Conservation (phyloP, 2,888 invertebrate genomes). For the Caenorhabditis sp. region DNA sequence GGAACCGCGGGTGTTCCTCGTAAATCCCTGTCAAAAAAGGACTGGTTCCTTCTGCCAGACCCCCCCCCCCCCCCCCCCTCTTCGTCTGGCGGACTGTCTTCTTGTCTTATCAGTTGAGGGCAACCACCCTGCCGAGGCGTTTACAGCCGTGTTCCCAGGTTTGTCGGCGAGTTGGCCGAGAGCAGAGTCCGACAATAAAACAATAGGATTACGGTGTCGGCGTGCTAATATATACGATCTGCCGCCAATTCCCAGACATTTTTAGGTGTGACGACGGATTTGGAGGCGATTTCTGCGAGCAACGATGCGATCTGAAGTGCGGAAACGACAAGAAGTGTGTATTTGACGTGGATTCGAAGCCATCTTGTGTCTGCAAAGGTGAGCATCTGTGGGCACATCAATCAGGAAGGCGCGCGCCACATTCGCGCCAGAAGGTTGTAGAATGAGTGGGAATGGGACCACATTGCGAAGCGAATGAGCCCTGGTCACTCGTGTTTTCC, state of each 20-base stretch:
- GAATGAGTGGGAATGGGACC: background rate
- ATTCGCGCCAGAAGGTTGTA: conserved; percentile 19
- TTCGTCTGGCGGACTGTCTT: background rate
- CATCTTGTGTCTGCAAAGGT: conserved; percentile 53
- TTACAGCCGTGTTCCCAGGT: conserved; percentile 23
- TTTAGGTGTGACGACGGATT: conserved; percentile 49
- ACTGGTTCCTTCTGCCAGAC: conserved; percentile 30
- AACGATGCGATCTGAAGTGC: conserved; percentile 20
- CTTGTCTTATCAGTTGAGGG: conserved; percentile 3
- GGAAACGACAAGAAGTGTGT: conserved; percentile 25
- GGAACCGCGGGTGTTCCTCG: conserved; percentile 18
- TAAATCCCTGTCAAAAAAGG: conserved; percentile 19
- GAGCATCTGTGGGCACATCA: background rate
- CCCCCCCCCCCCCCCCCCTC: background rate
- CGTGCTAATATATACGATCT: no score
- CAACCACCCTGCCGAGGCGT: background rate
- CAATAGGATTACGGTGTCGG: conserved; percentile 10
- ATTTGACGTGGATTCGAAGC: background rate
- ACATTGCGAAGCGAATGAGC: background rate
- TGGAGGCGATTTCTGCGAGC: conserved; percentile 41
- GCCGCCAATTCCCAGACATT: conserved; percentile 1
- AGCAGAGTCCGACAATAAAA: conserved; percentile 9
- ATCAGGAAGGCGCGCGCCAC: no score
- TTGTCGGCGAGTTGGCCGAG: conserved; percentile 19
- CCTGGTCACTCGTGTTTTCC: conserved; percentile 34